Base-by-base conservation (phyloP, 2,797 vertebrate genomes). In the Protonibea diacanthus region DNA sequence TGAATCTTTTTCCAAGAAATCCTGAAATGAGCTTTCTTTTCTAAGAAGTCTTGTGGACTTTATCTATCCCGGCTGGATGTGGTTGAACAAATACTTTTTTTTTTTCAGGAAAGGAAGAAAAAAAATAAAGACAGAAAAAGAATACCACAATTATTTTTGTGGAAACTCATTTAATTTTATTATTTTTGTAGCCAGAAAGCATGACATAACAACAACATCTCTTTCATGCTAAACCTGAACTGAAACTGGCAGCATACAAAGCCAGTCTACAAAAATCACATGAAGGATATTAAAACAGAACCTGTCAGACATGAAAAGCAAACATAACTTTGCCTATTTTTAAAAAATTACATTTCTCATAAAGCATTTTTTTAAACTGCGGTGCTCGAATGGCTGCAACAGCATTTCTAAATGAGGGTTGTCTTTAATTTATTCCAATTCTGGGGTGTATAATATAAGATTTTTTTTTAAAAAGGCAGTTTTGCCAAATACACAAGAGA, bases 1-100 rank as follows among this genome's bases (percentile, higher is more conserved):
- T 85, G 73, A 88, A 58, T 27, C 33, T 20, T 76, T 70, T 89
- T 89, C 90, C 80, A 47, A 64, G 91, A 92, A 93, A 88, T 81
- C 65, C 78, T 78, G 58, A 77, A 91, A 83, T 81, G 44, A 82
- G 82, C 53, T 58, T 59, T 14, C 55, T 38, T 44, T 91, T 86
- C 83, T 80, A 55, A 79, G 88, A 92, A 88, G 67, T 76, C 81
- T 76, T 76, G 73, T 83, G 81, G 85, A 88, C 83, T 84, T 78
- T 70, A 91, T 86, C 78, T 72, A 11, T 79, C 27, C 55, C 71
- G 70, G 38, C 66, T 69, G 84, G 56, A 71, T 82, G 78, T 17
- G 1, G 52, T 65, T 59, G 27, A 78, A 78, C 82, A 87, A 82
- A 85, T 71, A 47, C 9, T 45, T 25, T 18, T 0, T 8, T 44